Evolutionary conservation across 2,797 vertebrate genomes (phyloP).

Genomic region (Scleropages formosus): DNA sequence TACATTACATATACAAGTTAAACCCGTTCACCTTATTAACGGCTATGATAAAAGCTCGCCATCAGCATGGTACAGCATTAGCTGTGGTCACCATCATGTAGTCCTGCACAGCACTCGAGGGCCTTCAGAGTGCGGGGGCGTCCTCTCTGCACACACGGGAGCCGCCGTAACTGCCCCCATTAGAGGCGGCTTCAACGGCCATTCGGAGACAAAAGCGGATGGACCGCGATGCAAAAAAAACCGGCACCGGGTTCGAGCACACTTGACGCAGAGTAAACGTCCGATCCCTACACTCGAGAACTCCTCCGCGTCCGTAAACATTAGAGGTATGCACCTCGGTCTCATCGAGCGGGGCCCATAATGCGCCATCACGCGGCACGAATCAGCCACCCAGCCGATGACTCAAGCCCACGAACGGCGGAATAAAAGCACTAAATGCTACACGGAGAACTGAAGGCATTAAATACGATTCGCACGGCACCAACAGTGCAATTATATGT

Average conservation of each 20-base stretch:
- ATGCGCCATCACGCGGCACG: not conserved
- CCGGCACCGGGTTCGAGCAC: not conserved
- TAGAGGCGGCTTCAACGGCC: not conserved
- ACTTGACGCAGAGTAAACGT: constrained; percentile 9
- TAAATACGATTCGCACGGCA: not conserved
- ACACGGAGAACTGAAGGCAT: not conserved
- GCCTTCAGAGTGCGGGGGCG: too few relatives aligned
- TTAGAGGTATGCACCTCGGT: not conserved
- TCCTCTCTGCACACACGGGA: not conserved
- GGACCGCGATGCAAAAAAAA: not conserved
- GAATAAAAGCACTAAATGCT: constrained; percentile 18
- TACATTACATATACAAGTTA: too few relatives aligned
- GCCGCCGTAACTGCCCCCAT: not conserved
- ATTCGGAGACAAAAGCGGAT: not conserved
- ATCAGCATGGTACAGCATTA: too few relatives aligned
- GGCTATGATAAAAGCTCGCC: too few relatives aligned
- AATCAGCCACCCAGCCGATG: constrained; percentile 7
- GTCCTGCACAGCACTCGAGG: too few relatives aligned
- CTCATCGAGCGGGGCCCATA: not conserved
- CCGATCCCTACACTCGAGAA: constrained; percentile 11
- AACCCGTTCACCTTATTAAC: too few relatives aligned
- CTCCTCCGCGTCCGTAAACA: constrained; percentile 7
- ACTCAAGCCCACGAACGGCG: constrained; percentile 10
- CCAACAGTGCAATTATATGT: not conserved
- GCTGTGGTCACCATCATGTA: too few relatives aligned